A percentile compares a stretch with the other conserved stretches of the same genome.
Conservation (phyloP, 2,113 vertebrate genomes). For the Neolamprologus tretocephalus region DNA sequence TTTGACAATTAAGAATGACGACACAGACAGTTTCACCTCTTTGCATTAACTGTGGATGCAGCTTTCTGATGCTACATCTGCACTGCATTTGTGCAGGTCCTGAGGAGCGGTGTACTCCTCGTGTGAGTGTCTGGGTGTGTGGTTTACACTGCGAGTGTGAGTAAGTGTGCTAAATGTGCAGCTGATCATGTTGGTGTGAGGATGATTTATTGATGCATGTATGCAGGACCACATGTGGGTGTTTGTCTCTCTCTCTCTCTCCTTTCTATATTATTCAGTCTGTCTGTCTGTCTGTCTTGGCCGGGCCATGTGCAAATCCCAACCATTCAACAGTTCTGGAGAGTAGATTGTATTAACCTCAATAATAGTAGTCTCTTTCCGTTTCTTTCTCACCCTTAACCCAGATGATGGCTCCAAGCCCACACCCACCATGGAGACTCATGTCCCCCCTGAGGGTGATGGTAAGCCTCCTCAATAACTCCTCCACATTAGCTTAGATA, state of each 20-base stretch:
- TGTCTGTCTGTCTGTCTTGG: slow-evolving; percentile 60
- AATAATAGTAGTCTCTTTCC: slow-evolving; percentile 99
- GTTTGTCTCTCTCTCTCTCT: not conserved
- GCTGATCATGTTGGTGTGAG: not conserved
- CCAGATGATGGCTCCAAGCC: slow-evolving; percentile 98
- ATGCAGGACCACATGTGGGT: not conserved
- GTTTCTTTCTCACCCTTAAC: slow-evolving; percentile 99
- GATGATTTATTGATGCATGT: not conserved
- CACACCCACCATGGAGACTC: slow-evolving; percentile 92
- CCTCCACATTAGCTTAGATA: not conserved
- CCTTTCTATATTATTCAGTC: not conserved
- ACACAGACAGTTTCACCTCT: not conserved
- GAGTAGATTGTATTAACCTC: slow-evolving; percentile 99
- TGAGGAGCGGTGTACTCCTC: not conserved
- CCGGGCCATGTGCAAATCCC: slow-evolving; percentile 95
- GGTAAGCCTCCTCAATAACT: slow-evolving; percentile 68
- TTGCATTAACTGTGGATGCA: not conserved
- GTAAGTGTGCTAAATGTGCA: not conserved
- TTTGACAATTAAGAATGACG: not conserved
- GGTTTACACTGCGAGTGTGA: not conserved
- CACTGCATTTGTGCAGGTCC: not conserved
- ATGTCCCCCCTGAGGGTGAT: slow-evolving; percentile 84
- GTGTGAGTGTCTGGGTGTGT: not conserved
- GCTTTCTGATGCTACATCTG: not conserved
- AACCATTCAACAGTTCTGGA: slow-evolving; percentile 99